These are phyloP conservation scores for Lathamus discolor DNA, from an alignment of 2,113 vertebrate genomes.

Conservation along the genomic window DNA sequence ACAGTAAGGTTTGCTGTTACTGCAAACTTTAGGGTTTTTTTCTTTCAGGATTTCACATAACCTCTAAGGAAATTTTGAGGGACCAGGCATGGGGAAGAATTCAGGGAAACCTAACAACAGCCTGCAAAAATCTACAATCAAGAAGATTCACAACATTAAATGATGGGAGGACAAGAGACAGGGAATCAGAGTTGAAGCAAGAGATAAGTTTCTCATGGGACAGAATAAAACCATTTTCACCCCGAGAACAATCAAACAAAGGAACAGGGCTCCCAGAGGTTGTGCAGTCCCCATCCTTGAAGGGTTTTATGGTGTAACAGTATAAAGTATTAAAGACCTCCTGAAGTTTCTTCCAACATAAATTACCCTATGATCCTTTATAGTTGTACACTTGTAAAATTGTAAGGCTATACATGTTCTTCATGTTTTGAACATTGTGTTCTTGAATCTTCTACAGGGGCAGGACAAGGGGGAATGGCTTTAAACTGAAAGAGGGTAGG, in stretches of 20 bases:
- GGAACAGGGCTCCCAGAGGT: not conserved
- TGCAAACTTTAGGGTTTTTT: fast-evolving
- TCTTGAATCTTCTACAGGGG: not conserved
- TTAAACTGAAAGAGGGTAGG: not conserved
- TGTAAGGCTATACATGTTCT: not conserved
- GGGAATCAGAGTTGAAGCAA: not conserved
- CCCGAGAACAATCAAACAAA: not conserved
- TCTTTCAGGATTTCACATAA: not conserved
- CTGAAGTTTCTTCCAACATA: not conserved
- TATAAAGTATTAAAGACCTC: not conserved
- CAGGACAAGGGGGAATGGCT: not conserved
- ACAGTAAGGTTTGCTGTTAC: not conserved
- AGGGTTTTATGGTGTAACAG: fast-evolving
- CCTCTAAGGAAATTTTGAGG: not conserved
- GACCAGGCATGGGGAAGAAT: not conserved
- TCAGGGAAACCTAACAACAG: not conserved
- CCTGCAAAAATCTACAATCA: not conserved
- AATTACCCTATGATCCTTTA: not conserved
- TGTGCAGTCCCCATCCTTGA: not conserved
- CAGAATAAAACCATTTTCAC: not conserved
- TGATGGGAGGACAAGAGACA: not conserved
- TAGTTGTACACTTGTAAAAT: not conserved
- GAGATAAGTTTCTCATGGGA: not conserved
- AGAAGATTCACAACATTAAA: not conserved
- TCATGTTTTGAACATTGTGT: not conserved